Conservation (phyloP, 2,113 vertebrate species). For the Neodontobutis hainanensis region DNA sequence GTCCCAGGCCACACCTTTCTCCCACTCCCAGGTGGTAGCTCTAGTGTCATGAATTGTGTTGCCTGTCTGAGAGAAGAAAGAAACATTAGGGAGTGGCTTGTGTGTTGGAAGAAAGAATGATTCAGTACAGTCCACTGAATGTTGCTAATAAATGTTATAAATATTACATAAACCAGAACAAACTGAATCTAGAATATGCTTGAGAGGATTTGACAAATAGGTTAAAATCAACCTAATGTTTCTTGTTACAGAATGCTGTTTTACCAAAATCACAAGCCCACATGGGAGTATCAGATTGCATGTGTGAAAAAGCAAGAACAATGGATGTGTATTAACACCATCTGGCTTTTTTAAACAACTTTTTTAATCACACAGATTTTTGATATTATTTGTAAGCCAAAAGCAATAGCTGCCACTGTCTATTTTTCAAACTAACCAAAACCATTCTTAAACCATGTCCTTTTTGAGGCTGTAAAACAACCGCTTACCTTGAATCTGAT, state of each 20-base stretch:
- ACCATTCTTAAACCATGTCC: background rate
- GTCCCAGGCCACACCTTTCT: slow-evolving; percentile 17
- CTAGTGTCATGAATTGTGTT: slow-evolving; percentile 18
- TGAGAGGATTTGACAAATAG: background rate
- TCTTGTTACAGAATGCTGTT: too few species aligned
- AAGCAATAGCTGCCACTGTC: background rate
- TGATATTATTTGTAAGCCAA: background rate
- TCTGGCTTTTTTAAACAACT: background rate
- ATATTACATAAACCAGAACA: background rate
- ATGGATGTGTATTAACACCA: background rate
- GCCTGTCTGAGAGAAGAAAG: slow-evolving; percentile 20
- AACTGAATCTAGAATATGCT: background rate
- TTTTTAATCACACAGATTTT: background rate
- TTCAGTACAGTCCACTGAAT: too few species aligned
- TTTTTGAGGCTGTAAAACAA: background rate
- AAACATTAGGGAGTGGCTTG: slow-evolving; percentile 16
- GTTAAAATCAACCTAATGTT: too few species aligned
- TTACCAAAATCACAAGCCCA: slow-evolving; percentile 1
- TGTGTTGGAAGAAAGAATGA: background rate
- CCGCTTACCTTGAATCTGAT: slow-evolving; percentile 40
- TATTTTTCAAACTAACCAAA: background rate
- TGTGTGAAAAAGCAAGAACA: slow-evolving; percentile 15
- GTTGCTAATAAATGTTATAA: too few species aligned
- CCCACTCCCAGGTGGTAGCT: slow-evolving; percentile 48
- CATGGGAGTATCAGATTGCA: slow-evolving; percentile 46